Base-by-base conservation (phyloP, 2,888 invertebrate genomes). In the Zaprionus obscuricornis region DNA sequence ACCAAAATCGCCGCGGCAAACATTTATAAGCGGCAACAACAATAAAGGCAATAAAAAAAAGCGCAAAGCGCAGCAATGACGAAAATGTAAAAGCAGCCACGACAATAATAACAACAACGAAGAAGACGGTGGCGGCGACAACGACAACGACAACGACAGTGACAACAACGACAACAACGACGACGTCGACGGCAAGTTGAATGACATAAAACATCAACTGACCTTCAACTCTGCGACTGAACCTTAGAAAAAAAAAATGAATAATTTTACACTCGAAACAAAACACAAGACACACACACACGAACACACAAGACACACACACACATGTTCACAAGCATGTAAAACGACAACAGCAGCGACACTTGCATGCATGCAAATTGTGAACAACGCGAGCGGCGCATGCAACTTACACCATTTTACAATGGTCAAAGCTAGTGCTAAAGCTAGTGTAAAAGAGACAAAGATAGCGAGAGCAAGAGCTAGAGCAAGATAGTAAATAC, bases 161-260 rank as follows among this genome's bases (percentile, higher is more conserved):
- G 34, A 51, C 42, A 34, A 72, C 79, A 81, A 78, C 72, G 40
- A 52, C 56, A 46, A 54, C 49, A 20, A 56, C 75, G 26, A 49
- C 63, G 36, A 49, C 64, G 60, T 31, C 66, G 52, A 54, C 79
- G 46, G 83, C 88, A 90, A 89, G 89, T 89, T 89, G 90, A 89
- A 89, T 89, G 89, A 89, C 89, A 90, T 89, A 90, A 90, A 90
- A 89, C 88, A 89, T 88, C 88, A 84, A 88, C 89, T 89, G 90
- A 89, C 89, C 89, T 89, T 89, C 90, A 89, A 89, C 89, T 89
- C 88, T 86, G 84, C 75, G 88, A 88, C 89, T 89, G 89, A 89
- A 89, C 89, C 88, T 88, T 88, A 87, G 87, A 78, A 88, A 79
- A 78, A 88, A 79, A 84, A 82, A 87, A 88, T 84, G 88, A 87